Percentiles rank a stretch among this genome's conserved stretches.
Conservation (phyloP, 2,797 vertebrate genomes). For the Mallotus villosus region DNA sequence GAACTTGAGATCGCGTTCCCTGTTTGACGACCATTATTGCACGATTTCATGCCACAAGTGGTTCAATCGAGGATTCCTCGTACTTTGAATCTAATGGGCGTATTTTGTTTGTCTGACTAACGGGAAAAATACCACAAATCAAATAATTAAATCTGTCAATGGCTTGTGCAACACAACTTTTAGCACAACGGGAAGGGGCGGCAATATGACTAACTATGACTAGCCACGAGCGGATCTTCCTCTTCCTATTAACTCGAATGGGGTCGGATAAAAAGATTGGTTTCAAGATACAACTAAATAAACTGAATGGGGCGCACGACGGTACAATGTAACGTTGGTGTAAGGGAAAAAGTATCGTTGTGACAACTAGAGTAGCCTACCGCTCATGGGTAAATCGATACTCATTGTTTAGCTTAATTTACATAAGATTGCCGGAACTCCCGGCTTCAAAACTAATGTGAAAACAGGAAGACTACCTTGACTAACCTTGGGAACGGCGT, state of each 20-base stretch:
- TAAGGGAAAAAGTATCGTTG: not conserved
- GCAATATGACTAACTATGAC: constrained; percentile 51
- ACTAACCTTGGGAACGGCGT: constrained; percentile 70
- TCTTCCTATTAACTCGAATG: constrained; percentile 17
- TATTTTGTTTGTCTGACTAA: too few species aligned
- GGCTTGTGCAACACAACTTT: constrained; percentile 1
- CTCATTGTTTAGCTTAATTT: not conserved
- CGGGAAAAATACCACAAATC: too few species aligned
- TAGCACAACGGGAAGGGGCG: constrained; percentile 30
- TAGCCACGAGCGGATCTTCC: constrained; percentile 62
- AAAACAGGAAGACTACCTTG: constrained; percentile 68
- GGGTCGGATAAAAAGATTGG: not conserved
- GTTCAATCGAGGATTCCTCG: not conserved
- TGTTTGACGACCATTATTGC: not conserved
- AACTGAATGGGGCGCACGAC: not conserved
- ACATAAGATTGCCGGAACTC: not conserved
- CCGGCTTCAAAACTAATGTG: not conserved
- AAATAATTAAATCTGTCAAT: too few species aligned
- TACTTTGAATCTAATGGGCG: not conserved
- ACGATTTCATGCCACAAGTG: not conserved
- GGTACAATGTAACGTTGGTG: constrained; percentile 5
- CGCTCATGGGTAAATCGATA: constrained; percentile 4
- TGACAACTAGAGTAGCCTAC: not conserved
- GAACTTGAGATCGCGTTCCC: not conserved
- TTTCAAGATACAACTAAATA: not conserved